Conservation (phyloP, 2,888 invertebrate species). For the Cyrtodaria siliqua region DNA sequence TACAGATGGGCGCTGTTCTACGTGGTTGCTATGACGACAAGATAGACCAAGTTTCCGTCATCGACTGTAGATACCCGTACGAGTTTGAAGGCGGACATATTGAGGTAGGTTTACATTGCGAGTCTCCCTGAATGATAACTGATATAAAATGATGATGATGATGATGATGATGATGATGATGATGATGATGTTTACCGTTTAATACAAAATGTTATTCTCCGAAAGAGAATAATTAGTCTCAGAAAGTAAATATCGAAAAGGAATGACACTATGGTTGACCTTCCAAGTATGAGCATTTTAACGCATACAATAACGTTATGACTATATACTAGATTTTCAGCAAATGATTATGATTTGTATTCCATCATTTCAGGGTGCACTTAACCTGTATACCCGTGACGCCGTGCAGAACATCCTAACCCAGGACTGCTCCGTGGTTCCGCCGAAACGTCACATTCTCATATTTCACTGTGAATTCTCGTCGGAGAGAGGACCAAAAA, state of each 20-base stretch:
- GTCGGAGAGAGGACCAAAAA: constrained; percentile 96
- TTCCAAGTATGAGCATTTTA: too few relatives aligned
- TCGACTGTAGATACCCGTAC: constrained; percentile 98
- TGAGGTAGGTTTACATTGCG: constrained; percentile 59
- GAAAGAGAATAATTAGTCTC: too few relatives aligned
- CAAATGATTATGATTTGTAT: too few relatives aligned
- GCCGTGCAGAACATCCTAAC: constrained; percentile 33
- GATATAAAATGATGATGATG: too few relatives aligned
- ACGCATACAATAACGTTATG: too few relatives aligned
- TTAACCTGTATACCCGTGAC: constrained; percentile 58
- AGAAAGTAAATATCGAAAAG: too few relatives aligned
- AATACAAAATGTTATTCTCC: too few relatives aligned
- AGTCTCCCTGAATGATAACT: too few relatives aligned
- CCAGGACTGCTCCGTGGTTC: constrained; percentile 2
- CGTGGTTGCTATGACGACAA: constrained; percentile 89
- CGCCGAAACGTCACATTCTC: constrained; percentile 89
- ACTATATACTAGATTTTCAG: too few relatives aligned
- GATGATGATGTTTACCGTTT: too few relatives aligned
- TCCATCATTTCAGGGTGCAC: constrained; percentile 56
- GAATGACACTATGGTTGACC: too few relatives aligned
- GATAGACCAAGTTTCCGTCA: constrained; percentile 91
- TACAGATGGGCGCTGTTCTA: constrained; percentile 87
- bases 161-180: too few relatives aligned
- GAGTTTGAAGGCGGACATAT: constrained; percentile 98
- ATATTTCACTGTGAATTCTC: constrained; percentile 99